Evolutionary conservation across 2,113 vertebrate genomes (phyloP), one percentile per base, ranked within the genome.

Genomic region (Engraulis encrasicolus): DNA sequence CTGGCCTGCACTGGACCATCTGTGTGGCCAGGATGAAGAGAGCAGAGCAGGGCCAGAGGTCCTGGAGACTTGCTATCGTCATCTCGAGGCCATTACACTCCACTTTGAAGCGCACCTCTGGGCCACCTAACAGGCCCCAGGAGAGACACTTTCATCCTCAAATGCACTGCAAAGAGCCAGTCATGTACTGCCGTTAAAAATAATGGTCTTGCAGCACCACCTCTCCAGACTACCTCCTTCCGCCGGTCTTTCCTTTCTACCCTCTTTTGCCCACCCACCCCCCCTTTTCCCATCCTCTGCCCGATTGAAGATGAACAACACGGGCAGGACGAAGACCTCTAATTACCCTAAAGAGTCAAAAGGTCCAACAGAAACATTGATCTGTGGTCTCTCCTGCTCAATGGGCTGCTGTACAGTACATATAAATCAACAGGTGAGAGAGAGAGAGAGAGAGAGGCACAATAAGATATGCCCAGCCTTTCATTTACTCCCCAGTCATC

Each of bases 51-150:
- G 38, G 54, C 34, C 31, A 40, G 83, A 27, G 48, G 79, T 48
- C n/a, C 48, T 50, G 3, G 6, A 49, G 61, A 84, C 81, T 81
- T 50, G 83, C 83, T n/a, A n/a, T n/a, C n/a, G n/a, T 31, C 14
- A 50, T 74, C 58, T 66, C n/a, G 48, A 71, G n/a, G 58, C 58
- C 61, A 49, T 77, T 81, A 84, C 31, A 84, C 61, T n/a, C 34
- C 20, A 31, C 80, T 66, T 61, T 81, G 14, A 37, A 50, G 83
- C 81, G 79, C 61, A 66, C 78, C 61, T 81, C 9, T 52, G 50
- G 38, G 61, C 17, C 49, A 31, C 3, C 38, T 38, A 27, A 80
- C 6, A 31, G 49, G 6, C 23, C 78, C 18, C 36, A 34, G 54
- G 17, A 71, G 58, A 66, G 23, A 31, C 58, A 66, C 15, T 27